These are phyloP conservation scores for Halcyon leucocephala DNA, from an alignment of 2,797 vertebrate species.

Conservation along the genomic window DNA sequence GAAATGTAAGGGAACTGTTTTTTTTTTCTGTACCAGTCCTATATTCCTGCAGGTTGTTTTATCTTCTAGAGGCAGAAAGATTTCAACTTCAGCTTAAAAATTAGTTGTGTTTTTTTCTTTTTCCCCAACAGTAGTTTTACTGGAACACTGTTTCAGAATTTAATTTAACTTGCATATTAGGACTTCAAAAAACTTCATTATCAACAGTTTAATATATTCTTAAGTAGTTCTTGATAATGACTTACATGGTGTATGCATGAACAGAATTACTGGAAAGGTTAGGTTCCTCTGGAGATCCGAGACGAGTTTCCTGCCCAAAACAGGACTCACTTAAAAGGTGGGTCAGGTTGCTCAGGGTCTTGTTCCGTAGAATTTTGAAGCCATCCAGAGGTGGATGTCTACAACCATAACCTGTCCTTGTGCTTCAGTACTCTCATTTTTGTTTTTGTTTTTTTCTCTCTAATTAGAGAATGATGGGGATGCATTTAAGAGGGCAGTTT, in stretches of 20 bases:
- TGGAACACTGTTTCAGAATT: neutral
- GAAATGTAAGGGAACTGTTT: neutral
- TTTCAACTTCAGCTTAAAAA: neutral
- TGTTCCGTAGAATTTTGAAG: neutral
- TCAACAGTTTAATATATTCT: neutral
- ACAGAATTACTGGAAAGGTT: neutral
- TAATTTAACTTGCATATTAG: neutral
- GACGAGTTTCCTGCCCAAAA: neutral
- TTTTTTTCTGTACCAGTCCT: neutral
- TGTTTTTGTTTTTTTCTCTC: fast-evolving
- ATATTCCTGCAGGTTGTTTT: neutral
- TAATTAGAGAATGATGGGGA: neutral
- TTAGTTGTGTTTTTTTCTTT: neutral
- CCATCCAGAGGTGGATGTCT: neutral
- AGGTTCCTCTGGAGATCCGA: neutral
- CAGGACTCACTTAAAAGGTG: neutral
- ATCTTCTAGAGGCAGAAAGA: neutral
- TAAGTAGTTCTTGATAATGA: neutral
- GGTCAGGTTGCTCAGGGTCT: neutral
- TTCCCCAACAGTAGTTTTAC: too few species aligned
- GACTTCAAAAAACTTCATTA: neutral
- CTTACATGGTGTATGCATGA: neutral
- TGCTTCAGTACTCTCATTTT: neutral
- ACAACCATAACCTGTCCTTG: neutral
- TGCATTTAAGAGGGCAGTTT: neutral